phyloP scores from a whole-genome alignment of 2,888 invertebrate genomes.

The Halocaridina rubra region DNA sequence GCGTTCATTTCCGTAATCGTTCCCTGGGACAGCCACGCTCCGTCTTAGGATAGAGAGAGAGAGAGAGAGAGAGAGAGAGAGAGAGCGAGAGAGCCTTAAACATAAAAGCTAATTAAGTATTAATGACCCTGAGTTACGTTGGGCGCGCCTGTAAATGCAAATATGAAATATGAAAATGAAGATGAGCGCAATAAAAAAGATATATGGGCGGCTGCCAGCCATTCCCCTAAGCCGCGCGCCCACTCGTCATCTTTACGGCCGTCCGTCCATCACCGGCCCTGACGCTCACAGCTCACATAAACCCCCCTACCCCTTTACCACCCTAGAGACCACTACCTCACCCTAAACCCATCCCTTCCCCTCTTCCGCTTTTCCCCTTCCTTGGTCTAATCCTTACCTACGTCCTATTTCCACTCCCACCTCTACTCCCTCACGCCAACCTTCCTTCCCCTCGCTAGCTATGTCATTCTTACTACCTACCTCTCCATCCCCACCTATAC shows the following conservation, averaged over 20 bases:
- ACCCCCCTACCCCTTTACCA: background rate
- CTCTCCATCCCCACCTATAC: background rate
- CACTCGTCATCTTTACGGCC: conserved; percentile 80
- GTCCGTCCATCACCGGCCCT: conserved; percentile 75
- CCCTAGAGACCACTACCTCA: background rate
- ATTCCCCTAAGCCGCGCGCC: conserved; percentile 72
- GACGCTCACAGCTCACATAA: conserved; percentile 36
- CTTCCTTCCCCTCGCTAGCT: background rate
- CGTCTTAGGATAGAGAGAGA: conserved; percentile 20
- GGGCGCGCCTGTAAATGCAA: conserved; percentile 72
- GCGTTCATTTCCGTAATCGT: conserved; percentile 15
- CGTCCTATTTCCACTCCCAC: no score
- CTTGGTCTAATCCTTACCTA: no score
- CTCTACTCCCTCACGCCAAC: background rate
- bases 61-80: no score
- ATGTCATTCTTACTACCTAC: no score
- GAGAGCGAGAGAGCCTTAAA: no score
- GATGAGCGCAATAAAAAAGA: conserved; percentile 84
- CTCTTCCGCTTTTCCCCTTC: background rate
- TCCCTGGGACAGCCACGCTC: background rate
- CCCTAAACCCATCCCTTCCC: background rate
- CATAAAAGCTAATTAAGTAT: conserved; percentile 74
- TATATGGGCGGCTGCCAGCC: conserved; percentile 83
- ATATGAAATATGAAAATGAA: conserved; percentile 68
- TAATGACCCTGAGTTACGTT: conserved; percentile 75